Evolutionary conservation across 2,113 vertebrate genomes (phyloP), one percentile per base, ranked within the genome.

Genomic region (Dipodomys stephensi): DNA sequence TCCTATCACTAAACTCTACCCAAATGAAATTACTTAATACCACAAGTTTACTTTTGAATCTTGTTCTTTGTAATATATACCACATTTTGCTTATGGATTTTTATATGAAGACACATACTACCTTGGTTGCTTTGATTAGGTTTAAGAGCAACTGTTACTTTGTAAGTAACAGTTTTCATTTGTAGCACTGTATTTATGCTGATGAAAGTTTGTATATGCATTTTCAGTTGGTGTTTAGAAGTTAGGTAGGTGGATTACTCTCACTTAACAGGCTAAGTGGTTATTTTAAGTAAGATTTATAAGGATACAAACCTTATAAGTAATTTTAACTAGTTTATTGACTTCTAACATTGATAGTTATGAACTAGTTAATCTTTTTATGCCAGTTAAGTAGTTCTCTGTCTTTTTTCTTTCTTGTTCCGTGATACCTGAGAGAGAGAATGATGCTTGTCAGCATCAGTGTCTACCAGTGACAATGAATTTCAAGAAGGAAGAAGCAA

Each of bases 11-110:
- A 20, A 67, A 28, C 28, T 67, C 23, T 62, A 1, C 60, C 94
- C 46, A 91, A 83, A 82, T 87, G 35, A 95, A 95, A 95, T 91
- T 83, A 57, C 19, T 94, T 85, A 62, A 71, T 80, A 25, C 19
- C 16, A 18, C 22, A 95, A 49, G 46, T 57, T 88, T 88, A 79
- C 64, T 62, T 84, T 90, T 64, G 4, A 69, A 91, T 83, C 28
- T 18, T 72, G 1, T 76, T 6, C 8, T 23, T 84, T 91, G 23
- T 91, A 90, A 84, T 90, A 53, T 83, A 80, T 89, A 39, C 82
- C 25, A 84, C 71, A 84, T 90, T 94, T 94, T 57, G 79, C 10
- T 84, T 94, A 20, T 44, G 67, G 28, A 62, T 93, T 95, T 57
- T 83, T 93, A n/a, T 76, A 7, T 81, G 20, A 12, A 28, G 25